Conservation (phyloP, 2,113 vertebrate genomes). For the Trichechus manatus region DNA sequence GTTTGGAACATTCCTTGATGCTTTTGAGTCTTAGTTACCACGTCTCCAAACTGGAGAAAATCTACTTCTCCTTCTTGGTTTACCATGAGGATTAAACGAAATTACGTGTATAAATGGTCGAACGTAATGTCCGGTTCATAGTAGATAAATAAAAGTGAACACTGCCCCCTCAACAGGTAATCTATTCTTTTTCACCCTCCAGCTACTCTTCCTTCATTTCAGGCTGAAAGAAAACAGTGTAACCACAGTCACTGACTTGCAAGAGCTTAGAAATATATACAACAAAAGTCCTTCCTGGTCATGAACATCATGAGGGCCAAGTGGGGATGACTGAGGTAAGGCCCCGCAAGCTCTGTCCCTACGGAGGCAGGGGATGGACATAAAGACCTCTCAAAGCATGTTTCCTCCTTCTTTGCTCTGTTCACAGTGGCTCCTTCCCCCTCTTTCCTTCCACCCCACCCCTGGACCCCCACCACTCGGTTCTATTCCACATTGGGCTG, state of each 20-base stretch:
- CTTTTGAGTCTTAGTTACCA: not conserved
- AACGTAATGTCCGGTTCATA: no score
- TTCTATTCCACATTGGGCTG: not conserved
- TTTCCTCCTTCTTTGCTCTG: not conserved
- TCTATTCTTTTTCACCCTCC: fast-evolving
- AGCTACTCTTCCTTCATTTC: not conserved
- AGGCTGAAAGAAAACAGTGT: fast-evolving
- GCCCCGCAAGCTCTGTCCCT: not conserved
- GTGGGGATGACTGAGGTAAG: not conserved
- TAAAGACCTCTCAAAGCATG: not conserved
- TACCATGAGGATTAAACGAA: not conserved
- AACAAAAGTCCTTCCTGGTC: not conserved
- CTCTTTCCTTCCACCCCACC: not conserved
- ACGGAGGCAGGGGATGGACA: not conserved
- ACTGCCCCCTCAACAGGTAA: fast-evolving
- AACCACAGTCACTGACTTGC: not conserved
- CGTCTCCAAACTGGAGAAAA: not conserved
- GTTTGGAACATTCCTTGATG: not conserved
- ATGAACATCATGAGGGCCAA: no score
- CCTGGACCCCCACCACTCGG: fast-evolving
- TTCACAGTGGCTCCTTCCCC: not conserved
- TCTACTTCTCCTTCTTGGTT: not conserved
- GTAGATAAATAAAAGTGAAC: no score
- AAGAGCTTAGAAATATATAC: fast-evolving
- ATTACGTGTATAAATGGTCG: not conserved